These are phyloP conservation scores for Brachyhypopomus occidentalis DNA, from an alignment of 2,113 vertebrate genomes.

Conservation along the genomic window DNA sequence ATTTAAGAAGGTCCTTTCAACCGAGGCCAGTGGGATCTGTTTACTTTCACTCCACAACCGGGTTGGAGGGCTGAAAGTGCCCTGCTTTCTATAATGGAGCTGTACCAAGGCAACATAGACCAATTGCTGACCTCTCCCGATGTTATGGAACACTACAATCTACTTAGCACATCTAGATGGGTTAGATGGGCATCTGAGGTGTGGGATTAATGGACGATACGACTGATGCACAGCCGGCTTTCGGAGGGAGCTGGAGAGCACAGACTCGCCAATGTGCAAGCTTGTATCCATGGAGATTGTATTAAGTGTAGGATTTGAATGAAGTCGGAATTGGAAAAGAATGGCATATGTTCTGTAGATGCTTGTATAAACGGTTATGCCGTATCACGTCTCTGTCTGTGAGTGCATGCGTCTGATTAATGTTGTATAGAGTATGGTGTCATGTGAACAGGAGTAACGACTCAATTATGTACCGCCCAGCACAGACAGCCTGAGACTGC, in stretches of 20 bases:
- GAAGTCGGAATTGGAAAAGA: neutral
- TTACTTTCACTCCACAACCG: slow-evolving; percentile 15
- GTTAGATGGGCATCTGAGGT: slow-evolving; percentile 1
- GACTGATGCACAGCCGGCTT: neutral
- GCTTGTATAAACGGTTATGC: neutral
- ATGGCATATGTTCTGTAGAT: neutral
- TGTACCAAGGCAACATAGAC: slow-evolving; percentile 32
- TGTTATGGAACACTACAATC: slow-evolving; percentile 25
- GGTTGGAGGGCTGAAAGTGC: neutral
- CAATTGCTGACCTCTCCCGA: slow-evolving; percentile 30
- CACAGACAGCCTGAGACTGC: slow-evolving; percentile 24
- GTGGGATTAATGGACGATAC: slow-evolving; percentile 19
- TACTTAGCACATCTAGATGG: slow-evolving; percentile 18
- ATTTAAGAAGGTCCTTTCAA: slow-evolving; percentile 35
- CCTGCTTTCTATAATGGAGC: slow-evolving; percentile 14
- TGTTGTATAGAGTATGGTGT: neutral
- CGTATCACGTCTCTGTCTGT: neutral
- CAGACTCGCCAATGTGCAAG: neutral
- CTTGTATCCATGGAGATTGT: neutral
- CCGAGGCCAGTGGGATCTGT: slow-evolving; percentile 31
- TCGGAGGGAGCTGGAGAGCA: neutral
- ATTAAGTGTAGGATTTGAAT: slow-evolving; percentile 12
- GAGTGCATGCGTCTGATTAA: slow-evolving; percentile 23
- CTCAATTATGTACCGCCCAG: neutral
- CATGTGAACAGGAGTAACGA: slow-evolving; percentile 1